Percentiles rank a stretch among this genome's conserved stretches.
Conservation (phyloP, 2,797 vertebrate species). For the Phrynocephalus vlangalii region DNA sequence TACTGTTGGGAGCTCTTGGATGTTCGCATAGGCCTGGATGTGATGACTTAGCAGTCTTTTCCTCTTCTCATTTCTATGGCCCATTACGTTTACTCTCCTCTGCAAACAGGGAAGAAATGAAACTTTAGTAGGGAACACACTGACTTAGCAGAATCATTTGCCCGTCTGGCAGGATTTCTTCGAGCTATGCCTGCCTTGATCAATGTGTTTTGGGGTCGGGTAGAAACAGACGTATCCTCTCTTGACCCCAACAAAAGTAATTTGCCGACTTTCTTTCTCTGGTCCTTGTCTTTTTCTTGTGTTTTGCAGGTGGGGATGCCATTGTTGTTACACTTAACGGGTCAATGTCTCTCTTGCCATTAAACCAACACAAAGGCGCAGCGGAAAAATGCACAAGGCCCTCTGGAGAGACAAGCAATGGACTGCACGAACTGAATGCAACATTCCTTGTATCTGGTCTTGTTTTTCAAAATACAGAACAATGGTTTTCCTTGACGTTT, state of each 20-base stretch:
- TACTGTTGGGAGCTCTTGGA: constrained; percentile 39
- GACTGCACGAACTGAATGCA: background rate
- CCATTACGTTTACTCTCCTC: constrained; percentile 53
- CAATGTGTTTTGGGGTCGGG: background rate
- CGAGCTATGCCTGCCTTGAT: background rate
- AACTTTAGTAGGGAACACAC: background rate
- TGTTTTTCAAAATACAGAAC: too few relatives aligned
- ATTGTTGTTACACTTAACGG: background rate
- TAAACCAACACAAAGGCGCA: background rate
- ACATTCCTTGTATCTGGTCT: too few relatives aligned
- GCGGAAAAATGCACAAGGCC: background rate
- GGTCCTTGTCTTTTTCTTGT: background rate
- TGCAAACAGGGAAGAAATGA: background rate
- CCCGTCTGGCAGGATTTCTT: background rate
- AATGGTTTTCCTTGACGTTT: too few relatives aligned
- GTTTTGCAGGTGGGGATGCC: background rate
- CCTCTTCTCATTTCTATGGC: constrained; percentile 67
- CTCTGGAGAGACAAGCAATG: background rate
- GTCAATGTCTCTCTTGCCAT: background rate
- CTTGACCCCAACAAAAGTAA: background rate
- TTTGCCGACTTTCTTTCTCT: background rate
- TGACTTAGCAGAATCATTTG: constrained; percentile 16
- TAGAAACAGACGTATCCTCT: background rate
- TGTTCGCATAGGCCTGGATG: constrained; percentile 51
- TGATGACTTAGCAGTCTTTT: constrained; percentile 55